These are phyloP conservation scores for Galeruca laticollis DNA, from an alignment of 2,888 invertebrate genomes.

Conservation along the genomic window DNA sequence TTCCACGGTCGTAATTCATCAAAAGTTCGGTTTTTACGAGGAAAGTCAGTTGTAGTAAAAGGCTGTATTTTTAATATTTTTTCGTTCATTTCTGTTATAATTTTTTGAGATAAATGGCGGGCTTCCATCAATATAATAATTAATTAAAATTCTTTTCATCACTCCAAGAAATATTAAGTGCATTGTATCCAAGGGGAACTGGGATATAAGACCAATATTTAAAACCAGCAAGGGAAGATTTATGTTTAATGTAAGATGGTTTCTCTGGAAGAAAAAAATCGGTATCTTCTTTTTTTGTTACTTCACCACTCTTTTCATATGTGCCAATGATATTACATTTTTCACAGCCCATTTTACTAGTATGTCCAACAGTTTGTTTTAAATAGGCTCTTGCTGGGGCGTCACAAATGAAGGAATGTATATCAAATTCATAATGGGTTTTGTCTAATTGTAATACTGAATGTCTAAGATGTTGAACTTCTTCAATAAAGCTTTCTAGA, in stretches of 20 bases:
- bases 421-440: conserved; percentile 27
- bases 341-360: conserved; percentile 41
- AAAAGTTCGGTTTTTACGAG: conserved; percentile 9
- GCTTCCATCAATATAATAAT: conserved; percentile 28
- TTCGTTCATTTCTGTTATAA: conserved; percentile 22
- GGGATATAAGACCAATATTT: conserved; percentile 13
- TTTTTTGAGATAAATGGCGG: conserved; percentile 2
- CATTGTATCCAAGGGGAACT: conserved; percentile 43
- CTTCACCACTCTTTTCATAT: background rate
- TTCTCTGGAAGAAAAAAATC: conserved; percentile 22
- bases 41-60: conserved; percentile 22
- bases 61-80: background rate
- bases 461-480: conserved; percentile 27
- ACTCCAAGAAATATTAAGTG: conserved; percentile 39
- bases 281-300: background rate
- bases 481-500: conserved; percentile 37
- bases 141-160: conserved; percentile 30
- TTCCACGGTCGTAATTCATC: background rate
- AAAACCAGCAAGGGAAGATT: conserved; percentile 14
- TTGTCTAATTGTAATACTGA: conserved; percentile 17
- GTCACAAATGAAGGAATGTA: conserved; percentile 41
- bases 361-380: conserved; percentile 40
- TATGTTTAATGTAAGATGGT: conserved; percentile 13
- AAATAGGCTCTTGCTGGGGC: conserved; percentile 41
- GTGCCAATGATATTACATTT: conserved; percentile 37